Percentiles rank a stretch among this genome's conserved stretches.
phyloP scores from a whole-genome alignment of 1,140 invertebrate genomes.

The Belonocnema kinseyi region DNA sequence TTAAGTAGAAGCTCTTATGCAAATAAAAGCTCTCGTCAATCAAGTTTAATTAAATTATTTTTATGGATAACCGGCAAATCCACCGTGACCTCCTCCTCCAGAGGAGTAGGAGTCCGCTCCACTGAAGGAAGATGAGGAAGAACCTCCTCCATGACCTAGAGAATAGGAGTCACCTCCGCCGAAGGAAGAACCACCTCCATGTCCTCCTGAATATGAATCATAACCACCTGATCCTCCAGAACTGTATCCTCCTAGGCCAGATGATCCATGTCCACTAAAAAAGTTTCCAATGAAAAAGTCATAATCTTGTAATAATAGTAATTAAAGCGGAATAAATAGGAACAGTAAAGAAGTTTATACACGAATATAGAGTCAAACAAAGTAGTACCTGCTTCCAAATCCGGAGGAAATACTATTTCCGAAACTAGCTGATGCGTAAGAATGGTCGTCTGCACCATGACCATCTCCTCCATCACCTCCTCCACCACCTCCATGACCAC shows the following conservation, averaged over 20 bases:
- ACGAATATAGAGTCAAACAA: background rate
- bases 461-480: slow-evolving; percentile 17
- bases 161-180: slow-evolving; percentile 22
- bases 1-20: background rate
- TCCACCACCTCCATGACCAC: background rate
- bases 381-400: slow-evolving; percentile 54
- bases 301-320: background rate
- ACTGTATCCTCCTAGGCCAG: slow-evolving; percentile 46
- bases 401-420: slow-evolving; percentile 53
- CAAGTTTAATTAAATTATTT: background rate
- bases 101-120: slow-evolving; percentile 1
- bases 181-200: slow-evolving; percentile 36
- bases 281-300: background rate
- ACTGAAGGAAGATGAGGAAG: slow-evolving; percentile 3
- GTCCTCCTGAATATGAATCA: slow-evolving; percentile 54
- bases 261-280: slow-evolving; percentile 50
- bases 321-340: background rate
- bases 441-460: slow-evolving; percentile 35
- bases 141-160: slow-evolving; percentile 22
- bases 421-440: slow-evolving; percentile 44
- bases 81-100: slow-evolving; percentile 36
- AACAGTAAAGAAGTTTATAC: background rate
- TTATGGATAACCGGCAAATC: slow-evolving; percentile 16
- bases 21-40: background rate
- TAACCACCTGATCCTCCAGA: slow-evolving; percentile 53